A percentile compares a stretch with the other conserved stretches of the same genome.
Conservation (phyloP, 2,797 vertebrate genomes). For the Pelodytes ibericus region DNA sequence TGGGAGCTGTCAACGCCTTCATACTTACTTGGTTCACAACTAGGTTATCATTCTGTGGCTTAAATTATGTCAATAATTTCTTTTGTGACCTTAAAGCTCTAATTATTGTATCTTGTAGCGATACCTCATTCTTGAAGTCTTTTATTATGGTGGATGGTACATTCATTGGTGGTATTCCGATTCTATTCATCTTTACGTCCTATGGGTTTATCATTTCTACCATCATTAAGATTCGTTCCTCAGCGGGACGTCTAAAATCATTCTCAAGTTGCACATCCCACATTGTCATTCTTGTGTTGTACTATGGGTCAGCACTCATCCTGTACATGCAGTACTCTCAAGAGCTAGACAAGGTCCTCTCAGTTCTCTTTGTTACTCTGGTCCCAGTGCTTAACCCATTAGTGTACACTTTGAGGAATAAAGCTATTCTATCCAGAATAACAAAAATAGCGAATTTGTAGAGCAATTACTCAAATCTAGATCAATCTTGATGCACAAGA, state of each 20-base stretch:
- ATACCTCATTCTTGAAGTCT: background rate
- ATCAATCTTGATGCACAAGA: no score
- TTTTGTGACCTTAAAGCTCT: constrained; percentile 46
- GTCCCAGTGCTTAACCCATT: constrained; percentile 37
- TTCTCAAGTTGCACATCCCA: constrained; percentile 60
- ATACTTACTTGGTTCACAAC: background rate
- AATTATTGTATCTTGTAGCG: background rate
- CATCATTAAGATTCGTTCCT: constrained; percentile 46
- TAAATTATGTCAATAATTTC: constrained; percentile 15
- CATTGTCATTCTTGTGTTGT: constrained; percentile 56
- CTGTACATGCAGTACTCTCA: constrained; percentile 57
- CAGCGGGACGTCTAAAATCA: constrained; percentile 51
- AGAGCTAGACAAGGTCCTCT: constrained; percentile 57
- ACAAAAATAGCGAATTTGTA: background rate
- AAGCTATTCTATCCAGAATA: constrained; percentile 2
- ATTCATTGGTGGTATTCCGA: constrained; percentile 3
- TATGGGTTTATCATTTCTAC: constrained; percentile 50
- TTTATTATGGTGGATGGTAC: background rate
- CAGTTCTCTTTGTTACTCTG: constrained; percentile 57
- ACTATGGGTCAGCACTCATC: constrained; percentile 59
- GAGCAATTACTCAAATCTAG: background rate
- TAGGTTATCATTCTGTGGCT: background rate
- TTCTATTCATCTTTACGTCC: constrained; percentile 49
- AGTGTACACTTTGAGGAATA: constrained; percentile 34
- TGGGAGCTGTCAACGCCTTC: constrained; percentile 21